Base-by-base conservation (phyloP, 2,888 invertebrate genomes). In the Andricus curvator region DNA sequence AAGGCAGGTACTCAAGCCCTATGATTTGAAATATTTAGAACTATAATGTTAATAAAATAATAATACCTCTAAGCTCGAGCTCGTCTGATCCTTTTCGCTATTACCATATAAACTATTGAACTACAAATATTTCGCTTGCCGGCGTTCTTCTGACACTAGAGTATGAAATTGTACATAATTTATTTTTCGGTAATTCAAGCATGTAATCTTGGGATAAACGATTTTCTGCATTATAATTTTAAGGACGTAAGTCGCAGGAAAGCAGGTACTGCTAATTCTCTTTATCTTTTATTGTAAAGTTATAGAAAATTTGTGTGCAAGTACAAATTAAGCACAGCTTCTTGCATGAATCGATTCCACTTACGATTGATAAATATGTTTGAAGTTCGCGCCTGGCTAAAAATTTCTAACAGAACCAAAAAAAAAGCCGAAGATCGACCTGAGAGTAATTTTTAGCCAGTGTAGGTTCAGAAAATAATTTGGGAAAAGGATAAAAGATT, bases 101-200 rank as follows among this genome's bases (percentile, higher is more conserved):
- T 51, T 29, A 29, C 29, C 64, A 17, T 64, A 64, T 25, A 60
- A 56, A 56, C 56, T 56, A 25, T 62, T 62, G 13, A 62, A 74
- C 29, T 74, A 74, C 74, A 51, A 74, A 56, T 74, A 56, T 56
- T 74, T 37, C 74, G 74, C 74, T 74, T 74, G 74, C 74, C 74
- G 56, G 56, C 74, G 74, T 74, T 74, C 74, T 74, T 60, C 70
- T 74, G 33, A 74, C 70, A 70, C 56, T 74, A 74, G 74, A 56
- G 15, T 74, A 56, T 74, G 56, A 74, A 74, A 74, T 74, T 74
- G 74, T 74, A 74, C 74, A 74, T 74, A 74, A 74, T 74, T 74
- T 74, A 74, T 74, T 74, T 74, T 74, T 74, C 74, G 74, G 74
- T 74, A 74, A 74, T 74, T 74, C 33, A 74, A 56, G 74, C 74